Evolutionary conservation across 2,797 vertebrate genomes (phyloP).

Genomic region (Scarus forsteni): DNA sequence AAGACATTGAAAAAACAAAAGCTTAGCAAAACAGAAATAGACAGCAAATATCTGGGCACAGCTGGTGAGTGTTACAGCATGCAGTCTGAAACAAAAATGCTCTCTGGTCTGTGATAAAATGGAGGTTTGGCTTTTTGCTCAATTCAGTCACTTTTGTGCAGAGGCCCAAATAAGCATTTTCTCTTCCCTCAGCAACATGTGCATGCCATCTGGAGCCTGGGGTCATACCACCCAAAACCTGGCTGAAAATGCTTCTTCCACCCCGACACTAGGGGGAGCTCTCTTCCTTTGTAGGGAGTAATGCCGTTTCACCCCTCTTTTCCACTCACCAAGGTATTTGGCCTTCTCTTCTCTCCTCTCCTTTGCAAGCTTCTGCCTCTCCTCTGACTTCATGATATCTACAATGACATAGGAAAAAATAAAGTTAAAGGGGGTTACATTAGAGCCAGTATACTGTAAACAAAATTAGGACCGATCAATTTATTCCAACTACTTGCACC

Average conservation of each 20-base stretch:
- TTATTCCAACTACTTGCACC: rapidly evolving
- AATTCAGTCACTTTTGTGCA: slow-evolving; percentile 23
- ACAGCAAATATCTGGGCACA: background rate
- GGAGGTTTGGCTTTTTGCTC: slow-evolving; percentile 13
- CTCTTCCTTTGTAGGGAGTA: slow-evolving; percentile 19
- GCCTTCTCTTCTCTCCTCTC: slow-evolving; percentile 94
- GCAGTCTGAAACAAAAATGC: slow-evolving; percentile 33
- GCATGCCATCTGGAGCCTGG: slow-evolving; percentile 36
- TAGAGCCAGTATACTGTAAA: background rate
- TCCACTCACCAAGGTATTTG: slow-evolving; percentile 92
- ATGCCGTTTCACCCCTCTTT: background rate
- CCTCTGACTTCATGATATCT: slow-evolving; percentile 92
- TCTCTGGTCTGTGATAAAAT: slow-evolving; percentile 24
- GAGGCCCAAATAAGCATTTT: slow-evolving; percentile 18
- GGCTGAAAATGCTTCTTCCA: slow-evolving; percentile 15
- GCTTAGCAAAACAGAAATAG: slow-evolving; percentile 17
- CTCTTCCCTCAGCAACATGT: slow-evolving; percentile 23
- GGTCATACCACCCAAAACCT: slow-evolving; percentile 3
- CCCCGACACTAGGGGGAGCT: slow-evolving; percentile 78
- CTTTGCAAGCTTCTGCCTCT: slow-evolving; percentile 93
- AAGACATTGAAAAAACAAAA: background rate
- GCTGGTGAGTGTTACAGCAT: slow-evolving; percentile 18
- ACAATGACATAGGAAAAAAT: slow-evolving; percentile 17
- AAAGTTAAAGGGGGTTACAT: slow-evolving; percentile 1
- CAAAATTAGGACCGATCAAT: background rate